Evolutionary conservation across 2,888 invertebrate genomes (phyloP), one percentile per base, ranked within the genome.

Genomic region (Orchestes rusci): DNA sequence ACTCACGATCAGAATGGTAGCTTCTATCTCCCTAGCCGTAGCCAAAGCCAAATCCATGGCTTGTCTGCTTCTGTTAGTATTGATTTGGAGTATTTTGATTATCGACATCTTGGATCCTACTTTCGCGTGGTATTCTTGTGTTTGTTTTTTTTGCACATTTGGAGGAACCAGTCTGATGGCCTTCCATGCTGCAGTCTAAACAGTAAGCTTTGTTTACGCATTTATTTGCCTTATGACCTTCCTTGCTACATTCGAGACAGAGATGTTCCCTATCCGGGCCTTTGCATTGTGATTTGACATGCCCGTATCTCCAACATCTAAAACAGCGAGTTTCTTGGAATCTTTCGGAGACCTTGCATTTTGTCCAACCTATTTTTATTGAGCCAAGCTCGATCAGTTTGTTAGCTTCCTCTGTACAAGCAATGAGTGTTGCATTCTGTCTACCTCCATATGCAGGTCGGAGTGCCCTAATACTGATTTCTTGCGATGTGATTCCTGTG

Each of bases 231-330:
- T 30, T 51, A 19, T 55, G 51, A 2, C 52, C 52, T 10, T 44
- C 43, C 23, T 50, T 40, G 3, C 43, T 39, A 16, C 55, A 54
- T 29, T 44, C 48, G 8, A 52, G 23, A 36, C 54, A 54, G 2
- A 42, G 17, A 2, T 41, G 31, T 12, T 33, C 27, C 12, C 51
- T 39, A 17, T 56, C 47, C 2, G 47, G 50, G 4, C 50, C 52
- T 13, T 28, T 48, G 17, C 54, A 56, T 7, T 45, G 20, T 2
- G 27, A 19, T 19, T 43, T 51, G 4, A 16, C 23, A 33, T 50
- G 52, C 1, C 53, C 51, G 5, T 43, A 27, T 17, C 30, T 16
- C 51, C 48, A 53, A 32, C 51, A 56, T 33, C 43, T 52, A n/a
- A 27, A 45, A 20, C 53, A 55, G 35, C 38, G 52, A 4, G 5